These are phyloP conservation scores for Neodiprion pinetum DNA, from an alignment of 1,140 invertebrate species.

Conservation along the genomic window DNA sequence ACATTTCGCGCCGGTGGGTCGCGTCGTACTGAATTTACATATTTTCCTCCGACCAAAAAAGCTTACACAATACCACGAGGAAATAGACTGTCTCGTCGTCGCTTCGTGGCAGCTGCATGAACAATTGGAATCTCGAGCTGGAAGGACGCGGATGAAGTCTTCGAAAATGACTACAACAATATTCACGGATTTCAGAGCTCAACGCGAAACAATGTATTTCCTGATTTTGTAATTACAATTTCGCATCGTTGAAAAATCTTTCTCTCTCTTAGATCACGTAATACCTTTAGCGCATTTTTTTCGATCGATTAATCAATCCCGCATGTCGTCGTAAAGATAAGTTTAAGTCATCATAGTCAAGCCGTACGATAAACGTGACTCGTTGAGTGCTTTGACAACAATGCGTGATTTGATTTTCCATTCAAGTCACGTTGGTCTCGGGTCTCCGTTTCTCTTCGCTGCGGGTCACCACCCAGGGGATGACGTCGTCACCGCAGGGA, in stretches of 20 bases:
- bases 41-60: conserved; percentile 26
- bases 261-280: not conserved
- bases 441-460: not conserved
- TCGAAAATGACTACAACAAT: not conserved
- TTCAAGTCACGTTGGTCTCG: not conserved
- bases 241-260: not conserved
- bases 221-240: not conserved
- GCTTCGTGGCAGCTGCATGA: not conserved
- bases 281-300: not conserved
- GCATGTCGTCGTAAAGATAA: not conserved
- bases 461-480: not conserved
- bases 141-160: not conserved
- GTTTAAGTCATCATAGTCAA: not conserved
- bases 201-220: no score
- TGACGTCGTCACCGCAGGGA: not conserved
- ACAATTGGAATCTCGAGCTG: not conserved
- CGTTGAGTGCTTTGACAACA: not conserved
- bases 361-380: no score
- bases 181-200: not conserved
- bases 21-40: conserved; percentile 29
- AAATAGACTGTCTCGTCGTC: not conserved
- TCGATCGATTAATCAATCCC: not conserved
- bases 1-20: conserved; percentile 33
- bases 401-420: not conserved
- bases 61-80: not conserved